Base-by-base conservation (phyloP, 2,113 vertebrate genomes). In the Falcunculus frontatus region DNA sequence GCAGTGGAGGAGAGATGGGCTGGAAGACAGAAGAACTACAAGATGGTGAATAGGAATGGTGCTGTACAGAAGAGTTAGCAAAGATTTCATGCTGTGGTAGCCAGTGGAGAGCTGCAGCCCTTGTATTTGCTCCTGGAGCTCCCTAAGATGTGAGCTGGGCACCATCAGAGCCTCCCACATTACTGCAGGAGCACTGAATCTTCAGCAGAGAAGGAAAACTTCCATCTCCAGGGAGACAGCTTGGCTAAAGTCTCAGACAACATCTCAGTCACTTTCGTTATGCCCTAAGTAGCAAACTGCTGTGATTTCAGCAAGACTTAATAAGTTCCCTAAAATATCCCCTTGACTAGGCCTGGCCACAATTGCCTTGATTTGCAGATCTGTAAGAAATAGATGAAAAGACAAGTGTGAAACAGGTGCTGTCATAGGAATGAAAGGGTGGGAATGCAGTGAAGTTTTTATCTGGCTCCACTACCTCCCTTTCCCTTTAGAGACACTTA, bases 221-320 rank as follows among this genome's bases (percentile, higher is more conserved):
- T 83, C 37, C 53, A 83, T 92, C 70, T 92, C 87, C 74, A 91
- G 57, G 72, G 91, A 94, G 82, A 77, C 75, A 42, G 82, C 33
- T 59, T 70, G 78, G 63, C 64, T 76, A 29, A 94, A 91, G n/a
- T 11, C 67, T 89, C 81, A 69, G 56, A 76, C 81, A 92, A 11
- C 59, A 33, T 81, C 85, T 70, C 39, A 17, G 42, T 17, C 30
- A 76, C 87, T 90, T 67, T 35, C 13, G 30, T 92, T 83, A 62
- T 39, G 18, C 27, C 72, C 59, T 50, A 74, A 80, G 72, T 26
- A 88, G 68, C 29, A 94, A 95, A 75, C 53, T 67, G 50, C 78
- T 81, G 59, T 77, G 75, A 88, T 88, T 94, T 96, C 82, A 94
- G 85, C 32, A 74, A 77, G 55, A 23, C 59, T 95, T 80, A 67